Conservation (phyloP, 2,113 vertebrate genomes). For the Phalacrocorax aristotelis region DNA sequence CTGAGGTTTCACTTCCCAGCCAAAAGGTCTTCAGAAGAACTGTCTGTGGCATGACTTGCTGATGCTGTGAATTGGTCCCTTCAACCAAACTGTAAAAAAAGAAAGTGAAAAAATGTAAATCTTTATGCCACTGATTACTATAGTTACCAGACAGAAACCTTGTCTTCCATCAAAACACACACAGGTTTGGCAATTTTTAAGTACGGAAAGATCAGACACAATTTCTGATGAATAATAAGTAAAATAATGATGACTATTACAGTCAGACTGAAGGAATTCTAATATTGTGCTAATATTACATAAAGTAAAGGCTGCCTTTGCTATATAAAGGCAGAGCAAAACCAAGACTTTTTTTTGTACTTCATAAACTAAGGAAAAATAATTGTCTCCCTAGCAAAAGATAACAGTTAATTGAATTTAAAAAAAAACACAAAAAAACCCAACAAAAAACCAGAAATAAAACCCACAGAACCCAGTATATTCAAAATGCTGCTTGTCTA, state of each 20-base stretch:
- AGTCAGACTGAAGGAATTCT: neutral
- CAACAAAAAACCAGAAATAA: no score
- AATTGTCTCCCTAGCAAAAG: neutral
- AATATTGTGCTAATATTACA: neutral
- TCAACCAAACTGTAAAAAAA: slow-evolving; percentile 64
- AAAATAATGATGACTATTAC: neutral
- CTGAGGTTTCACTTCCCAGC: slow-evolving; percentile 78
- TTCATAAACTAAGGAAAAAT: neutral
- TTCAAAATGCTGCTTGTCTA: neutral
- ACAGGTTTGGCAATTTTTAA: neutral
- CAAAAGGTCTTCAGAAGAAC: slow-evolving; percentile 85
- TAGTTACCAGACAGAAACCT: neutral
- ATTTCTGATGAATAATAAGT: neutral
- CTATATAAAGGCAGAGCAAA: neutral
- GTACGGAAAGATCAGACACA: neutral
- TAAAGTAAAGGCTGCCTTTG: neutral
- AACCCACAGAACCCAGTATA: no score
- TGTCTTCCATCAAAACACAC: slow-evolving; percentile 12
- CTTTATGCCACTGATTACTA: slow-evolving; percentile 4
- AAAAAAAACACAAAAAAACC: neutral
- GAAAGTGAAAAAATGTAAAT: slow-evolving; percentile 21
- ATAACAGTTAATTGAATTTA: neutral
- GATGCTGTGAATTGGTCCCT: slow-evolving; percentile 56
- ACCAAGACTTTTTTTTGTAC: neutral
- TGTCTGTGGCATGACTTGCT: slow-evolving; percentile 64